Conservation (phyloP, 2,888 invertebrate species). For the Lithophane leautieri region DNA sequence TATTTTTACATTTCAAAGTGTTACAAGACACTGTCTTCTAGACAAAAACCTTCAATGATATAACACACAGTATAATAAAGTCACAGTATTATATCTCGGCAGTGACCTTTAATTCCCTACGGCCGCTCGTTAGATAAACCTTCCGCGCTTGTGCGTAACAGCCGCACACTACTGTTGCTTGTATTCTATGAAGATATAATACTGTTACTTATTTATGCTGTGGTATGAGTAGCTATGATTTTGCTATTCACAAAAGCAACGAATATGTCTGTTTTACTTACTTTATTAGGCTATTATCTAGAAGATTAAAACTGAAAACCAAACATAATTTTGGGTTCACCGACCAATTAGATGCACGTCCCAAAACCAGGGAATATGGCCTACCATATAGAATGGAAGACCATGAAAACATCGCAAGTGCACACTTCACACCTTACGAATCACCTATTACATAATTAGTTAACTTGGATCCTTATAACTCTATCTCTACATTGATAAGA, state of each 20-base stretch:
- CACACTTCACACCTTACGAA: slow-evolving; percentile 27
- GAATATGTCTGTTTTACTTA: neutral
- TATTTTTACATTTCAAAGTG: slow-evolving; percentile 4
- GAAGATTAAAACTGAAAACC: slow-evolving; percentile 33
- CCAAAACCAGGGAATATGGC: neutral
- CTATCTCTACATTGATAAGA: slow-evolving; percentile 22
- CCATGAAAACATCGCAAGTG: slow-evolving; percentile 4
- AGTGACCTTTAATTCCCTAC: too few relatives aligned
- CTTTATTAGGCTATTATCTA: slow-evolving; percentile 2
- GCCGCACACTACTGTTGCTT: too few relatives aligned
- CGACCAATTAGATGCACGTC: neutral
- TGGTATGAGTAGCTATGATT: too few relatives aligned
- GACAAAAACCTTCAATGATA: neutral
- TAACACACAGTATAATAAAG: too few relatives aligned
- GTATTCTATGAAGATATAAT: too few relatives aligned
- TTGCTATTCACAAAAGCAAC: neutral
- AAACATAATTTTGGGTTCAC: slow-evolving; percentile 20
- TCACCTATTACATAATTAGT: slow-evolving; percentile 32
- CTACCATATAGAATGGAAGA: neutral
- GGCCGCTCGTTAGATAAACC: too few relatives aligned
- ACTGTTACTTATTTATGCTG: too few relatives aligned
- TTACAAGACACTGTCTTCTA: slow-evolving; percentile 13
- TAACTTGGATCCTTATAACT: slow-evolving; percentile 18
- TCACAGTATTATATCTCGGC: too few relatives aligned
- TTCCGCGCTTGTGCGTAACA: too few relatives aligned